Base-by-base conservation (phyloP, 2,113 vertebrate genomes). In the Tetraodon nigroviridis region DNA sequence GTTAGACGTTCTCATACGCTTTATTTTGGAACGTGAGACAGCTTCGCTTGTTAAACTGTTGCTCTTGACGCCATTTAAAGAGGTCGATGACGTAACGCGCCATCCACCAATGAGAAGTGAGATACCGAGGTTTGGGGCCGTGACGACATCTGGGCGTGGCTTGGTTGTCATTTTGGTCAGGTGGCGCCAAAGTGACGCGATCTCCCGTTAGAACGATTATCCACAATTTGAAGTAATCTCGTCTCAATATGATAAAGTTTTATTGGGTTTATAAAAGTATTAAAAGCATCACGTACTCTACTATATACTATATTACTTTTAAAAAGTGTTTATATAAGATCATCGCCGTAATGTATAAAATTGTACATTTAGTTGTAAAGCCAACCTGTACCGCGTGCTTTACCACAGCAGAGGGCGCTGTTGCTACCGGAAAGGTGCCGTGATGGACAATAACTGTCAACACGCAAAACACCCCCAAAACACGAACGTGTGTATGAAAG, bases 111-210 rank as follows among this genome's bases (percentile, higher is more conserved):
- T 85, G 49, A 68, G 50, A 5, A 44, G 1, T 4, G 2, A 59
- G 18, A 46, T 24, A 1, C 2, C 7, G 2, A 14, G 21, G 7
- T 19, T 1, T 59, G 48, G 32, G 20, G 0, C 4, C 7, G 1
- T 13, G 40, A 51, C 18, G 8, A 16, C 14, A 21, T 21, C 18
- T n/a, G 47, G 74, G 58, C 19, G 78, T 64, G 41, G n/a, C 15
- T 45, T 48, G 10, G 21, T 13, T 0, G 6, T 7, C 4, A 6
- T 29, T 47, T 67, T 75, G 45, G 61, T 67, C 61, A 64, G 54
- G 62, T 65, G 80, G 80, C 80, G 78, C 75, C 80, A 81, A 83
- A 80, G 22, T 47, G 32, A 58, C 7, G 11, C 7, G 14, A 15
- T 32, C 17, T 1, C n/a, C 7, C 37, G 12, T n/a, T 5, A 8